Percentiles rank a stretch among this genome's conserved stretches.
Evolutionary conservation across 2,113 vertebrate species (phyloP).

Genomic region (Bos taurus): ARS-UCD2.0 NC_037332.1:72455501-72456000

Average conservation of each 20-base stretch:
- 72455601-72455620: conserved; percentile 52
- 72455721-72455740: neutral
- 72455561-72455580: conserved; percentile 56
- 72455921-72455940: neutral
- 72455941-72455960: neutral
- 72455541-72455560: conserved; percentile 54
- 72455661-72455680: conserved; percentile 38
- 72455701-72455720: neutral
- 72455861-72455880: neutral
- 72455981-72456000: neutral
- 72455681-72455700: conserved; percentile 26
- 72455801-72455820: neutral
- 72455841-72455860: neutral
- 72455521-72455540: conserved; percentile 15
- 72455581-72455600: conserved; percentile 62
- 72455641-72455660: conserved; percentile 47
- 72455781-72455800: neutral
- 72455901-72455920: neutral
- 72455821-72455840: neutral
- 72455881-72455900: neutral
- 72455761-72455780: neutral
- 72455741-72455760: neutral
- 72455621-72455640: conserved; percentile 47
- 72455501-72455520: conserved; percentile 34
- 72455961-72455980: neutral